Conservation (phyloP, 2,113 vertebrate genomes). For the Casuarius casuarius region DNA sequence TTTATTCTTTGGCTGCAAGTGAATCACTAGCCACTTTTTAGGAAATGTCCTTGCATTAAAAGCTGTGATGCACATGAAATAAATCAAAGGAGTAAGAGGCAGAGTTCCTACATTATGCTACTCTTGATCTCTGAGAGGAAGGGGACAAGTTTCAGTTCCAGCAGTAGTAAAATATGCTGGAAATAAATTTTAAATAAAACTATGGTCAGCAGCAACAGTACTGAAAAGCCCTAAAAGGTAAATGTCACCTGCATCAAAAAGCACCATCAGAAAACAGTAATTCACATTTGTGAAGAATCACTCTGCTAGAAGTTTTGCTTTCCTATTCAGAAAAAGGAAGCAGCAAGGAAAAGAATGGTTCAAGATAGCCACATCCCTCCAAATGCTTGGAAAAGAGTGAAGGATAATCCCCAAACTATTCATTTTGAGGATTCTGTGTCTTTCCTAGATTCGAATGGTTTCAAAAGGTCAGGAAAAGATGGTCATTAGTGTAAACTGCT, state of each 20-base stretch:
- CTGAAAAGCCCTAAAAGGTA: not conserved
- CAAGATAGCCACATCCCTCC: not conserved
- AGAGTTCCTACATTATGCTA: not conserved
- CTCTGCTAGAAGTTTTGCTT: not conserved
- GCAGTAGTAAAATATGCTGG: not conserved
- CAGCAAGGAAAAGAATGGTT: not conserved
- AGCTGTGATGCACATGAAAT: not conserved
- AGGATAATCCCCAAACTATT: not conserved
- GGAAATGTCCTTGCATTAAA: not conserved
- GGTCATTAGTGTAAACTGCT: not conserved
- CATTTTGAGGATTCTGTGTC: not conserved
- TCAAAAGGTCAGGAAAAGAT: not conserved
- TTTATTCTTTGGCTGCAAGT: not conserved
- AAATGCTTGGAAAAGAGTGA: not conserved
- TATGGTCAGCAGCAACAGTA: not conserved
- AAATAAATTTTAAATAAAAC: not conserved
- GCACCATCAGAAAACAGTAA: not conserved
- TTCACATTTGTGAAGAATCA: not conserved
- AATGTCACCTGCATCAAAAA: not conserved
- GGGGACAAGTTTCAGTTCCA: not conserved
- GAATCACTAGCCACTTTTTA: not conserved
- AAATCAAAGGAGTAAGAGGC: not conserved
- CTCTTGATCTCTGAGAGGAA: not conserved
- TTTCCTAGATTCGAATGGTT: not conserved
- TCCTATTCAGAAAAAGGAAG: not conserved